Evolutionary conservation across 2,797 vertebrate genomes (phyloP).

Genomic region (Psittacula derbiana): DNA sequence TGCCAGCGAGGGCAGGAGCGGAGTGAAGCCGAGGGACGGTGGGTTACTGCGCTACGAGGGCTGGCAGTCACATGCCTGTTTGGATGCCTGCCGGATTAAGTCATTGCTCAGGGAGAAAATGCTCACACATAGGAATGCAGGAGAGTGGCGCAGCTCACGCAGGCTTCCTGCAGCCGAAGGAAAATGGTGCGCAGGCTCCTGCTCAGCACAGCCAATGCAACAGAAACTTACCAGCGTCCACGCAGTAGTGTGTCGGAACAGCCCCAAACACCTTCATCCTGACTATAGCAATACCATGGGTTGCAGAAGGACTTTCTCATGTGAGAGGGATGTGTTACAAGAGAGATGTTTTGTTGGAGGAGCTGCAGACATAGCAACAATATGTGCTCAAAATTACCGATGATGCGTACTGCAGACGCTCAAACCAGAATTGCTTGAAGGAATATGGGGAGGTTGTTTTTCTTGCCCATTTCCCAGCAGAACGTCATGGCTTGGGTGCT

Average conservation of each 20-base stretch:
- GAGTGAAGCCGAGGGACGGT: background rate
- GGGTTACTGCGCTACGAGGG: background rate
- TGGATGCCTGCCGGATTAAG: fast-evolving
- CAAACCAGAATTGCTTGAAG: background rate
- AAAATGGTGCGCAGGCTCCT: background rate
- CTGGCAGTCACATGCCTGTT: background rate
- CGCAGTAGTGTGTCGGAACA: fast-evolving
- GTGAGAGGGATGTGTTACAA: background rate
- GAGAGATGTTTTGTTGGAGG: background rate
- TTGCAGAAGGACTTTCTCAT: background rate
- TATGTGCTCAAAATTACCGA: fast-evolving
- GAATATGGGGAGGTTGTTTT: background rate
- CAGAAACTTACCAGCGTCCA: background rate
- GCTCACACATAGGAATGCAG: background rate
- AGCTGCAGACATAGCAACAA: background rate
- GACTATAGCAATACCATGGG: fast-evolving
- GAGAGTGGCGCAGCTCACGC: fast-evolving
- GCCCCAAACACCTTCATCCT: background rate
- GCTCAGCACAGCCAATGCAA: fast-evolving
- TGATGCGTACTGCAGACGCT: background rate
- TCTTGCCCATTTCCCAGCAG: background rate
- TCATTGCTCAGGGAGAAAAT: background rate
- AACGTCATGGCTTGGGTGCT: fast-evolving
- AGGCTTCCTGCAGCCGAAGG: background rate
- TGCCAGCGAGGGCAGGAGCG: background rate